These are phyloP conservation scores for Balaeniceps rex DNA, from an alignment of 2,113 vertebrate species.

Conservation along the genomic window DNA sequence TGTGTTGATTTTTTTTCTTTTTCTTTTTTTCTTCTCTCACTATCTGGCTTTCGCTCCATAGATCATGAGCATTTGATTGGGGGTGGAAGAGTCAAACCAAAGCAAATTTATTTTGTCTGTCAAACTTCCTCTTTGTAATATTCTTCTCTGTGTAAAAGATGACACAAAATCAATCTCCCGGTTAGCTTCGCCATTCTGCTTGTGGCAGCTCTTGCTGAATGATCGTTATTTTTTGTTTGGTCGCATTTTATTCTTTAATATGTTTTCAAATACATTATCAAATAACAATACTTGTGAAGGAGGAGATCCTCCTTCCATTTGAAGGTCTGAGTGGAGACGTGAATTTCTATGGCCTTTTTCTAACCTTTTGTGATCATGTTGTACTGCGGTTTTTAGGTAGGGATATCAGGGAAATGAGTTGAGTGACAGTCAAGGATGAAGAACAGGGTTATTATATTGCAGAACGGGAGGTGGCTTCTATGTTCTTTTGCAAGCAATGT, in stretches of 20 bases:
- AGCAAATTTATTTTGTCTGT: constrained; percentile 16
- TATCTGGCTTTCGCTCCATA: not conserved
- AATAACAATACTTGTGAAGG: not conserved
- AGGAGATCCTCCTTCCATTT: not conserved
- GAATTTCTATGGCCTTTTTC: not conserved
- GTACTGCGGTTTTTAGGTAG: not conserved
- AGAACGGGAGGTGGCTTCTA: not conserved
- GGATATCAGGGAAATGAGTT: not conserved
- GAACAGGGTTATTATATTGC: not conserved
- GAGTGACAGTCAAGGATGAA: not conserved
- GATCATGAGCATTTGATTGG: not conserved
- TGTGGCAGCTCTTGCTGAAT: not conserved
- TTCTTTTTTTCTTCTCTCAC: not conserved
- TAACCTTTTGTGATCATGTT: not conserved
- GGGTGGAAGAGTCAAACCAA: not conserved
- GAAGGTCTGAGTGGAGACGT: not conserved
- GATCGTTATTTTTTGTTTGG: not conserved
- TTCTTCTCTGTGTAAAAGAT: constrained; percentile 5
- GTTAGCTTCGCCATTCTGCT: not conserved
- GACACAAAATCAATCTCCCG: constrained; percentile 38
- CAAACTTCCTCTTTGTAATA: constrained; percentile 1
- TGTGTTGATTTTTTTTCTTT: not conserved
- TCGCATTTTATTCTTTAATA: not conserved
- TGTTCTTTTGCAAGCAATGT: not conserved
- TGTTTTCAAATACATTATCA: not conserved